These are phyloP conservation scores for Heptranchias perlo DNA, from an alignment of 2,113 vertebrate genomes.

Conservation along the genomic window DNA sequence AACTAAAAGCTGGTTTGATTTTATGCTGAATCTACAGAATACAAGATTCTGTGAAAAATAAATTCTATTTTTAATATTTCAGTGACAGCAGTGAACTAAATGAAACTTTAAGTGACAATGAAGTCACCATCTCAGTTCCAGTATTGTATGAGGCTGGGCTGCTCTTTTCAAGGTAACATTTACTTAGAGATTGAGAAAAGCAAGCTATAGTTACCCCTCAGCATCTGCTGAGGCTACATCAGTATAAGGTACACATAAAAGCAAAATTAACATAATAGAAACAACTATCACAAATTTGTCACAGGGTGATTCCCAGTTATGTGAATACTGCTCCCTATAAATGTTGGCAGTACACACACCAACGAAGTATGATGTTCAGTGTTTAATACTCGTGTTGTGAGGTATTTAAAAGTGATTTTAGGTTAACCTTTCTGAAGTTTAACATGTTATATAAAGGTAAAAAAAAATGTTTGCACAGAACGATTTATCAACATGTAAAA, in stretches of 20 bases:
- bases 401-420: not conserved
- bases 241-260: no score
- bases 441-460: not conserved
- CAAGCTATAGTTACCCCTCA: not conserved
- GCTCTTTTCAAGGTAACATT: slow-evolving; percentile 74
- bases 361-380: not conserved
- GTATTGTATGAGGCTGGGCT: slow-evolving; percentile 78
- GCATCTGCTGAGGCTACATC: not conserved
- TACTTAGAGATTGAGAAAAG: not conserved
- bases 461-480: not conserved
- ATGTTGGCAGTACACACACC: not conserved
- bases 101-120: slow-evolving; percentile 68
- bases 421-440: not conserved
- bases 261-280: not conserved
- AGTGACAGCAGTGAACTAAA: slow-evolving; percentile 87
- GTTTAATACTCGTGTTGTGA: not conserved
- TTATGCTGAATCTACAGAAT: not conserved
- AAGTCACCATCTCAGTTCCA: slow-evolving; percentile 66
- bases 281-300: not conserved
- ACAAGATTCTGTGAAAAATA: not conserved
- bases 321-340: not conserved
- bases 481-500: not conserved
- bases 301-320: not conserved
- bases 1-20: not conserved
- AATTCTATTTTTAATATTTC: slow-evolving; percentile 42